A percentile compares a stretch with the other conserved stretches of the same genome.
Conservation (phyloP, 2,797 vertebrate species). For the Labeo calbasu region DNA sequence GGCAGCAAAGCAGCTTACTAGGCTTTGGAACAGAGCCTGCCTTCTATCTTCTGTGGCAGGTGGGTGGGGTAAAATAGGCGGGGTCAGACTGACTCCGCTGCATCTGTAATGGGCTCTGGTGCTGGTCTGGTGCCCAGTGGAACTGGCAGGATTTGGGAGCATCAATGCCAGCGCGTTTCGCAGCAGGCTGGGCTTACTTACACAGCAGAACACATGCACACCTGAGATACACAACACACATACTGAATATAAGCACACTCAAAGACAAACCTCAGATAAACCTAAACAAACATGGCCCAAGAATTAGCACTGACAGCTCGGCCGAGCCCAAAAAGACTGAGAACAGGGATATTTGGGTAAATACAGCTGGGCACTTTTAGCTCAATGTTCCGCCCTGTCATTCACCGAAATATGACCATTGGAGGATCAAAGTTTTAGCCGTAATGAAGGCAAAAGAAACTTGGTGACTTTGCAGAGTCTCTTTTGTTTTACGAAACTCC, state of each 20-base stretch:
- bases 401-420: conserved; percentile 7
- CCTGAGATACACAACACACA: conserved; percentile 22
- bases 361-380: conserved; percentile 22
- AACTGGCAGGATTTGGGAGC: conserved; percentile 4
- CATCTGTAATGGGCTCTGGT: neutral
- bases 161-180: neutral
- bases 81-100: neutral
- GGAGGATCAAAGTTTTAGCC: conserved; percentile 6
- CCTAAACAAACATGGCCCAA: conserved; percentile 15
- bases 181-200: conserved; percentile 13
- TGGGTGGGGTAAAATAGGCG: neutral
- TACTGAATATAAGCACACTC: conserved; percentile 2
- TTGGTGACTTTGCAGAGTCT: neutral
- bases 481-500: neutral
- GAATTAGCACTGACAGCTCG: neutral
- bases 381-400: conserved; percentile 14
- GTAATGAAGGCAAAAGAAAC: conserved; percentile 7
- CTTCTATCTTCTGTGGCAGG: neutral
- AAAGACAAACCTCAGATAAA: conserved; percentile 14
- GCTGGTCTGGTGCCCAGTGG: conserved; percentile 13
- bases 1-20: neutral
- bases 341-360: conserved; percentile 12
- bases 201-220: neutral
- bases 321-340: neutral
- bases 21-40: neutral